Conservation (phyloP, 2,113 vertebrate species). For the Nothoprocta pentlandii region DNA sequence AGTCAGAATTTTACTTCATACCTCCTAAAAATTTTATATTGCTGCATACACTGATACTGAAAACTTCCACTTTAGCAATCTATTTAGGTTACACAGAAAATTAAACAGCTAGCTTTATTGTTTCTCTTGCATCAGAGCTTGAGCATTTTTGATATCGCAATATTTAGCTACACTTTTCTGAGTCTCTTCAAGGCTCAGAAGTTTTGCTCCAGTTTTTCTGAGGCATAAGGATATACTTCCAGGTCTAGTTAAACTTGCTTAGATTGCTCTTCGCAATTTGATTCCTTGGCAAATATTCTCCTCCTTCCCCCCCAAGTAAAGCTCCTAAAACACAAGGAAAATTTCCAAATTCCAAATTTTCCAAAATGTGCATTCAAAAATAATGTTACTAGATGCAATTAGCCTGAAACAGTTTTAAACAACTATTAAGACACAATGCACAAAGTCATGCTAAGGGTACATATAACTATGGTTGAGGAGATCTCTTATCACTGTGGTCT, state of each 20-base stretch:
- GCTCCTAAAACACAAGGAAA: background rate
- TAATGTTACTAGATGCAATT: background rate
- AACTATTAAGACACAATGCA: background rate
- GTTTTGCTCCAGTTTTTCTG: background rate
- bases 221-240: background rate
- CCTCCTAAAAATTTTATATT: background rate
- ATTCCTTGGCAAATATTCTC: background rate
- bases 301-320: background rate
- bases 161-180: background rate
- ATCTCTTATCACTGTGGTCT: background rate
- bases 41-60: background rate
- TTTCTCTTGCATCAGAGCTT: background rate
- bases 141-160: background rate
- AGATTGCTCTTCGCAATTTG: background rate
- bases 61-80: background rate
- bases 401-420: background rate
- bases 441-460: background rate
- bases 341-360: too few relatives aligned
- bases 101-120: background rate
- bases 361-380: background rate
- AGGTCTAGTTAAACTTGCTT: background rate
- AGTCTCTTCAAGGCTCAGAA: too few relatives aligned
- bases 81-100: background rate
- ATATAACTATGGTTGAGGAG: background rate
- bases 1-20: too few relatives aligned